These are phyloP conservation scores for Petrosia ficiformis DNA, from an alignment of 37 sponge, comb jelly and placozoan species.

Conservation along the genomic window DNA sequence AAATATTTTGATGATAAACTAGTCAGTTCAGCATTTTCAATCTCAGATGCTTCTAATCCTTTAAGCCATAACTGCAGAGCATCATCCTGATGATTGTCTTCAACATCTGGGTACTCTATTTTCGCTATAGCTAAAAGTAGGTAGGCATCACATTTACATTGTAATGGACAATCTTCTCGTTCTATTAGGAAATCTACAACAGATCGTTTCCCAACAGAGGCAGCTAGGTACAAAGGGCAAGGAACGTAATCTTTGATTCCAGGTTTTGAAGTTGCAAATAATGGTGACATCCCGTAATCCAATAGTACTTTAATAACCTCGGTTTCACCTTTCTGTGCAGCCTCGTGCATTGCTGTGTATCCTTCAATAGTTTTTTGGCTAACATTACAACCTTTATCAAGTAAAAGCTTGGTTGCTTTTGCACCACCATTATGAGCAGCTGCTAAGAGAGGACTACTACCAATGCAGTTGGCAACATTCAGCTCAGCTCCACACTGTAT, in stretches of 20 bases:
- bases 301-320: not conserved
- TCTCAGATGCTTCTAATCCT: not conserved
- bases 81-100: not conserved
- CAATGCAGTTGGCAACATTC: conserved; percentile 1
- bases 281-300: conserved; percentile 1
- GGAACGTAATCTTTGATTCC: conserved; percentile 2
- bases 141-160: not conserved
- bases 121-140: not conserved
- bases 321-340: not conserved
- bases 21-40: not conserved
- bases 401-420: not conserved
- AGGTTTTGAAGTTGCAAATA: not conserved
- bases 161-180: not conserved
- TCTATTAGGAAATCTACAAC: not conserved
- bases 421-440: not conserved
- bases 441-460: not conserved
- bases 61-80: not conserved
- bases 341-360: conserved; percentile 8
- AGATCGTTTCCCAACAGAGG: not conserved
- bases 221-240: conserved; percentile 3
- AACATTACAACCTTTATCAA: not conserved
- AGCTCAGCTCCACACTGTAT: not conserved
- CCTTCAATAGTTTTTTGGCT: not conserved
- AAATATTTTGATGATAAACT: too few relatives aligned
- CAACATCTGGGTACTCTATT: not conserved